Evolutionary conservation across 92 coral and sea anemone species (phyloP).

Genomic region (Pocillopora grandis): DNA sequence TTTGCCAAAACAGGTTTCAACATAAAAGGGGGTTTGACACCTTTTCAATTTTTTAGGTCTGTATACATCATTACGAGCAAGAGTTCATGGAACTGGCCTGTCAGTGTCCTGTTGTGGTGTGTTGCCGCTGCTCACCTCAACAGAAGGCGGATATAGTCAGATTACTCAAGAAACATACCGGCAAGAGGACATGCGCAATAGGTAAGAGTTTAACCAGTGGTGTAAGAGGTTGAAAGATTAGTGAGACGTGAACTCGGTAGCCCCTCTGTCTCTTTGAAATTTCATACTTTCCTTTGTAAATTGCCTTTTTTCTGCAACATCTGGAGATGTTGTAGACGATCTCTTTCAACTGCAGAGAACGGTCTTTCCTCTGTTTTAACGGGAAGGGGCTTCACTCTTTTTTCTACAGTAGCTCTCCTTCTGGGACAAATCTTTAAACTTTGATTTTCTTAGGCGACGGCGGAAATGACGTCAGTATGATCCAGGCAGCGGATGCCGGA

Average conservation of each 20-base stretch:
- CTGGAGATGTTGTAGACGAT: too few species aligned
- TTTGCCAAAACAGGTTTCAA: too few species aligned
- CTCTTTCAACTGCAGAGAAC: too few species aligned
- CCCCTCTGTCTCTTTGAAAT: too few species aligned
- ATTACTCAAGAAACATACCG: constrained; percentile 85
- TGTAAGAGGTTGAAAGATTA: neutral
- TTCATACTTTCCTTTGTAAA: too few species aligned
- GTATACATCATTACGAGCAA: constrained; percentile 90
- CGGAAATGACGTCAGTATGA: constrained; percentile 99
- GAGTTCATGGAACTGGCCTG: constrained; percentile 99
- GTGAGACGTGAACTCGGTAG: too few species aligned
- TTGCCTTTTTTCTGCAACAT: too few species aligned
- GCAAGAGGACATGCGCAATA: constrained; percentile 92
- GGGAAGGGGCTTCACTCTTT: neutral
- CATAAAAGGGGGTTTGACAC: neutral
- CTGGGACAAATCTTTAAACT: neutral
- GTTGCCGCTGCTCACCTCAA: constrained; percentile 99
- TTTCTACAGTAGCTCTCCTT: neutral
- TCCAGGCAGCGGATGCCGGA: constrained; percentile 98
- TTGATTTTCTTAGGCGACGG: constrained; percentile 78
- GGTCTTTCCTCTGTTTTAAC: neutral
- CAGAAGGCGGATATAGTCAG: constrained; percentile 98
- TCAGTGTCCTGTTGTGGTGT: constrained; percentile 97
- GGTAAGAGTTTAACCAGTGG: constrained; percentile 57
- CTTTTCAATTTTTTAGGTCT: constrained; percentile 57